Conservation (phyloP, 2,113 vertebrate species). For the Pavo muticus region DNA sequence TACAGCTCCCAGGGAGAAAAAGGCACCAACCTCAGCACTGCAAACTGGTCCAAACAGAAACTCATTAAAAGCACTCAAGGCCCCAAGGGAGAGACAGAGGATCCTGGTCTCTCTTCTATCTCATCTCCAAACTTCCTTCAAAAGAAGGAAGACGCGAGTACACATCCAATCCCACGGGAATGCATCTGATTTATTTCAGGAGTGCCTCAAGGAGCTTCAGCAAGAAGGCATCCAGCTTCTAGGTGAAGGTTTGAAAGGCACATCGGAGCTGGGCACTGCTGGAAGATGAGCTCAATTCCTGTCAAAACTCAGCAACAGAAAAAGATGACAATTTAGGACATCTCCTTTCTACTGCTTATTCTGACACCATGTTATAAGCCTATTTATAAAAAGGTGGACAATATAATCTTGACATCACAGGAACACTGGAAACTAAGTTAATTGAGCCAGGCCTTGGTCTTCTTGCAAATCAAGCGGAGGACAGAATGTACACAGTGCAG, state of each 20-base stretch:
- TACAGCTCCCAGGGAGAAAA: not conserved
- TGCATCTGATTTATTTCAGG: not conserved
- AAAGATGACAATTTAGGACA: not conserved
- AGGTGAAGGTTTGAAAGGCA: not conserved
- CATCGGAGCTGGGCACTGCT: not conserved
- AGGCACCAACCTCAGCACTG: not conserved
- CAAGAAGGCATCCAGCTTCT: not conserved
- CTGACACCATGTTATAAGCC: not conserved
- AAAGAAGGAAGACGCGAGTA: not conserved
- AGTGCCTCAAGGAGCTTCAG: not conserved
- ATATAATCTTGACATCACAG: not conserved
- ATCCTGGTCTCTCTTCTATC: not conserved
- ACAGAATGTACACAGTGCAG: not conserved
- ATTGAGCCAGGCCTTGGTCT: not conserved
- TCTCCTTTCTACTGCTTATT: not conserved
- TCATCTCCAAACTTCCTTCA: not conserved
- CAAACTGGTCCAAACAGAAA: not conserved
- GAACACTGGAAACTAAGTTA: not conserved
- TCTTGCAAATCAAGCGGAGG: not conserved
- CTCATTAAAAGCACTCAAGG: not conserved
- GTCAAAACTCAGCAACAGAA: not conserved
- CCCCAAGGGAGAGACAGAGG: not conserved
- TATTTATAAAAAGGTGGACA: not conserved
- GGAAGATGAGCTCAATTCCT: not conserved
- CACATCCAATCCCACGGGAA: accelerated